Evolutionary conservation across 2,888 invertebrate genomes (phyloP).

Genomic region (Tetramorium bicarinatum): DNA sequence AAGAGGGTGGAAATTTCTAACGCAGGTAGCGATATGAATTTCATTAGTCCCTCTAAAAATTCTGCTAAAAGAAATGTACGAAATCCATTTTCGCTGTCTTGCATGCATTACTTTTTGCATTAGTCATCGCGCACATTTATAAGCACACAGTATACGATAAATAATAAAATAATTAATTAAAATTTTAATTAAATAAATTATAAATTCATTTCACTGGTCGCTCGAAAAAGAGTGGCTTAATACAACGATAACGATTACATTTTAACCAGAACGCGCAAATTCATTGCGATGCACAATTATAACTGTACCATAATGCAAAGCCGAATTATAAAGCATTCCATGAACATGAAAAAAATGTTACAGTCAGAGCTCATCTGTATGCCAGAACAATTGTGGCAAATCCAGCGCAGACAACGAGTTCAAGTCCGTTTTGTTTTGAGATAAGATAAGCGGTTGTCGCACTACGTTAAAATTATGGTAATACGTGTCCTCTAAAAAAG

Average conservation of each 20-base stretch:
- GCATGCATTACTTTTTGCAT: neutral
- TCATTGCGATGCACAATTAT: conserved; percentile 20
- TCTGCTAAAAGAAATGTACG: neutral
- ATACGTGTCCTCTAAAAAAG: neutral
- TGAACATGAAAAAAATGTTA: conserved; percentile 29
- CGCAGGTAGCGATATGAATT: conserved; percentile 16
- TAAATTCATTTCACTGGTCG: conserved; percentile 8
- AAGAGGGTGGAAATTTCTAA: conserved; percentile 29
- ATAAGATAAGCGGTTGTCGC: conserved; percentile 42
- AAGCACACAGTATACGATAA: neutral
- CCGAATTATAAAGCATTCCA: conserved; percentile 30
- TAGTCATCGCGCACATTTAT: conserved; percentile 20
- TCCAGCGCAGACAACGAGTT: conserved; percentile 27
- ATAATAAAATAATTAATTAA: conserved; percentile 39
- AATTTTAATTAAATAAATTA: conserved; percentile 32
- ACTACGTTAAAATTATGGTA: conserved; percentile 32
- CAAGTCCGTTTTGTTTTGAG: conserved; percentile 1
- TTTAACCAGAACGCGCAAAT: conserved; percentile 28
- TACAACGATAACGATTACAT: conserved; percentile 21
- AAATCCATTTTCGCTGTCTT: conserved; percentile 21
- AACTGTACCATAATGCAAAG: neutral
- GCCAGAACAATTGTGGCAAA: conserved; percentile 35
- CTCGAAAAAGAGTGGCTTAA: neutral
- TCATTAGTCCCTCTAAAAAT: conserved; percentile 29
- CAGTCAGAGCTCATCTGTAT: conserved; percentile 36